Conservation (phyloP, 2,113 vertebrate genomes). For the Lontra canadensis region DNA sequence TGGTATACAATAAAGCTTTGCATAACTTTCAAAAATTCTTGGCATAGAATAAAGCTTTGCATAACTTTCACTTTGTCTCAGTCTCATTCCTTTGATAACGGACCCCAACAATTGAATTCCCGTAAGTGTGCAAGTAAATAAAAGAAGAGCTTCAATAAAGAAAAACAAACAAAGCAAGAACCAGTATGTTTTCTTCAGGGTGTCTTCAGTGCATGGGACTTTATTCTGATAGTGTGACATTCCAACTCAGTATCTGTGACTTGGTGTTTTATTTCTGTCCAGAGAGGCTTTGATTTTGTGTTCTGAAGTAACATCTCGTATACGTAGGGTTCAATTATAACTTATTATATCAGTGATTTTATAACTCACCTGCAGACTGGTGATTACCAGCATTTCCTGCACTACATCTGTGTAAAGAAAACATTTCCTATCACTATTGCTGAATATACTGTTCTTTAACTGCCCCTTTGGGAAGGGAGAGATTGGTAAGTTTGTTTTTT, state of each 20-base stretch:
- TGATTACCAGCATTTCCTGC: constrained; percentile 47
- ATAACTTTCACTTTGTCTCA: too few relatives aligned
- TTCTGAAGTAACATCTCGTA: background rate
- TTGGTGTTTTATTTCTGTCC: constrained; percentile 27
- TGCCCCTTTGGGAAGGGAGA: constrained; percentile 21
- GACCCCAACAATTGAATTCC: background rate
- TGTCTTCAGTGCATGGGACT: background rate
- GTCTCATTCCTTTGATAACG: too few relatives aligned
- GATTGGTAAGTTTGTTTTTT: background rate
- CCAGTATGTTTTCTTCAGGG: background rate
- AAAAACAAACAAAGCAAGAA: background rate
- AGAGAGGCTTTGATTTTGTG: constrained; percentile 57
- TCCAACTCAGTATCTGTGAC: background rate
- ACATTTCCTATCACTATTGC: constrained; percentile 17
- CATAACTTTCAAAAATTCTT: too few relatives aligned
- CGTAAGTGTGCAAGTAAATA: background rate
- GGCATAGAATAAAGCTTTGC: too few relatives aligned
- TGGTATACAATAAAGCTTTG: too few relatives aligned
- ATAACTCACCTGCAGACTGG: constrained; percentile 44
- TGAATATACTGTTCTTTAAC: constrained; percentile 42
- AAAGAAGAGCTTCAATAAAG: background rate
- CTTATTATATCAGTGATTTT: constrained; percentile 54
- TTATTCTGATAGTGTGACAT: background rate
- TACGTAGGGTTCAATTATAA: constrained; percentile 45
- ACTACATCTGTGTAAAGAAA: constrained; percentile 31